phyloP scores from a whole-genome alignment of 2,797 vertebrate species.

The Tympanoctomys barrerae region DNA sequence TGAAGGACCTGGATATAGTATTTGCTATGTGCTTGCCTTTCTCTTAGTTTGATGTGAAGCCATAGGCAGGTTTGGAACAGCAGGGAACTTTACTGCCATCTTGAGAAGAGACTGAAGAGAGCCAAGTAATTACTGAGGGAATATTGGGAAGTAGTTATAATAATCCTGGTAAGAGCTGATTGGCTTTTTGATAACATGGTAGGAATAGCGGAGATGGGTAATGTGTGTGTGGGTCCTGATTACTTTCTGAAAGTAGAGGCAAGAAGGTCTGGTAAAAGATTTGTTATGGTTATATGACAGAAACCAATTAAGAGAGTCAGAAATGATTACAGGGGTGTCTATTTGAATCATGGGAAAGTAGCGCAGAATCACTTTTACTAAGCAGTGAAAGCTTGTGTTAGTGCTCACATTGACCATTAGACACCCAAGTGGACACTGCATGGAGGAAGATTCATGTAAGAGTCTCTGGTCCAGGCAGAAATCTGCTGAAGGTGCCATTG shows the following conservation, averaged over 20 bases:
- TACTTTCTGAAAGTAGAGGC: not conserved
- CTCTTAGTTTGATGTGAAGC: no score
- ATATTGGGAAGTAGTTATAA: not conserved
- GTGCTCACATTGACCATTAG: not conserved
- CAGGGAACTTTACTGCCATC: not conserved
- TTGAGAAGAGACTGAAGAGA: not conserved
- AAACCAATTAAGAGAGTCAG: not conserved
- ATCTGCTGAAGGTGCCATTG: not conserved
- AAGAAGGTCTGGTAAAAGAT: not conserved
- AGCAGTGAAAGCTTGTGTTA: not conserved
- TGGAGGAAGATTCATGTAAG: not conserved
- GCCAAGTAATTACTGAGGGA: not conserved
- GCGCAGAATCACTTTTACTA: not conserved
- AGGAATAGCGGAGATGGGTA: not conserved
- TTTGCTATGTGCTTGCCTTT: no score
- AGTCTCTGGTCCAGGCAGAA: not conserved
- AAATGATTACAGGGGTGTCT: not conserved
- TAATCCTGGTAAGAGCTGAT: not conserved
- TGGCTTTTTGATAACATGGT: no score
- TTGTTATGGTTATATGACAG: not conserved
- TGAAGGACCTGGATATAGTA: no score
- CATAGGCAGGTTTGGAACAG: not conserved
- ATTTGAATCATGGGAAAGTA: not conserved
- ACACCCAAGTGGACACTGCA: not conserved
- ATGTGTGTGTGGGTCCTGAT: not conserved